Conservation (phyloP, 2,888 invertebrate species). For the Neoascia interrupta region DNA sequence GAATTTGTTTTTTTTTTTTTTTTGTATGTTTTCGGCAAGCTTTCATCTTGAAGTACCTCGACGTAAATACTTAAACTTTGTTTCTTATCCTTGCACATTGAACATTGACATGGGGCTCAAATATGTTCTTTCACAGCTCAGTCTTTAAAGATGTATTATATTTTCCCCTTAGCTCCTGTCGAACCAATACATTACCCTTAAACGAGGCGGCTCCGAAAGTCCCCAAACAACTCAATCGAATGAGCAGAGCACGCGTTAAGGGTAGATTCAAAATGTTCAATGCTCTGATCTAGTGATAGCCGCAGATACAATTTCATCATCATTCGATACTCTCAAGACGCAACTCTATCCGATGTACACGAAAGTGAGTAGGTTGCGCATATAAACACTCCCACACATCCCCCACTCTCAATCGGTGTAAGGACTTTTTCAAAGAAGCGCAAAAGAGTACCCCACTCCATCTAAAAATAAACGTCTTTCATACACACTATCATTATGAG, state of each 20-base stretch:
- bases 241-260: background rate
- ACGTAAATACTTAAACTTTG: no score
- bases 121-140: no score
- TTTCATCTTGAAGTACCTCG: no score
- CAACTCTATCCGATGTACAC: background rate
- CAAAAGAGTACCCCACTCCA: no score
- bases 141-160: no score
- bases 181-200: no score
- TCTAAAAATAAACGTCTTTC: background rate
- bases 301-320: constrained; percentile 20
- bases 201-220: no score
- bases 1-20: no score
- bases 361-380: background rate
- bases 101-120: no score
- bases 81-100: no score
- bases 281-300: background rate
- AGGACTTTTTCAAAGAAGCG: background rate
- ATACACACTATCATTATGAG: background rate
- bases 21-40: no score
- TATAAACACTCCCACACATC: constrained; percentile 6
- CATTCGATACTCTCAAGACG: background rate
- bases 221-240: constrained; percentile 9
- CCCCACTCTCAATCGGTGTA: background rate
- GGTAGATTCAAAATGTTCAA: constrained; percentile 24
- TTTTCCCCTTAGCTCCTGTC: no score